Percentiles rank a stretch among this genome's conserved stretches.
Evolutionary conservation across 2,797 vertebrate genomes (phyloP).

Genomic region (Labeo calbasu): DNA sequence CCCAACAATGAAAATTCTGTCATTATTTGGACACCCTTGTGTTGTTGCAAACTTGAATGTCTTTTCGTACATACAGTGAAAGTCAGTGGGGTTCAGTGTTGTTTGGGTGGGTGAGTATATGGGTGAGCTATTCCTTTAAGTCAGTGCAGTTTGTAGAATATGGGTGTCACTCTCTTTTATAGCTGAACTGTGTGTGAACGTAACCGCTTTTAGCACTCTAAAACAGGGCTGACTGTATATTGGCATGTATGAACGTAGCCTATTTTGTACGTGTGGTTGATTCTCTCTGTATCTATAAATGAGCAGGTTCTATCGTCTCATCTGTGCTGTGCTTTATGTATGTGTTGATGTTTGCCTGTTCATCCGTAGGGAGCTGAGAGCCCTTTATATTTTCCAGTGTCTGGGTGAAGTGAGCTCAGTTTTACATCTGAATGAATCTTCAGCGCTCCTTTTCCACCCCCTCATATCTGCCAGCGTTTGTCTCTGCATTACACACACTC

Average conservation of each 20-base stretch:
- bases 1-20: background rate
- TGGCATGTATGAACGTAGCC: too few species aligned
- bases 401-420: constrained; percentile 42
- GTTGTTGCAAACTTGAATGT: background rate
- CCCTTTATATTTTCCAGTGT: constrained; percentile 43
- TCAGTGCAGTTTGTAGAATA: background rate
- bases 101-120: background rate
- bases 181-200: background rate
- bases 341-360: constrained; percentile 20
- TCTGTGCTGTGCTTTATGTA: constrained; percentile 18
- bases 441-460: constrained; percentile 36
- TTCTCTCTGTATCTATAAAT: background rate
- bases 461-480: constrained; percentile 48
- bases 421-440: constrained; percentile 51
- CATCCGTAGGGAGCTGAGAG: constrained; percentile 9
- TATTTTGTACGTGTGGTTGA: too few species aligned
- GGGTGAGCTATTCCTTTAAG: background rate
- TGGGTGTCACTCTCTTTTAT: background rate
- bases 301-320: constrained; percentile 13
- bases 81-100: background rate
- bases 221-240: too few species aligned
- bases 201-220: too few species aligned
- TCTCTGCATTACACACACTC: constrained; percentile 40
- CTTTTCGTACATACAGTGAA: background rate
- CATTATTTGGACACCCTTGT: background rate